Percentiles rank a stretch among this genome's conserved stretches.
These are phyloP conservation scores for Caenorhabditis parvicauda DNA, from an alignment of 2,888 invertebrate species.

Conservation along the genomic window DNA sequence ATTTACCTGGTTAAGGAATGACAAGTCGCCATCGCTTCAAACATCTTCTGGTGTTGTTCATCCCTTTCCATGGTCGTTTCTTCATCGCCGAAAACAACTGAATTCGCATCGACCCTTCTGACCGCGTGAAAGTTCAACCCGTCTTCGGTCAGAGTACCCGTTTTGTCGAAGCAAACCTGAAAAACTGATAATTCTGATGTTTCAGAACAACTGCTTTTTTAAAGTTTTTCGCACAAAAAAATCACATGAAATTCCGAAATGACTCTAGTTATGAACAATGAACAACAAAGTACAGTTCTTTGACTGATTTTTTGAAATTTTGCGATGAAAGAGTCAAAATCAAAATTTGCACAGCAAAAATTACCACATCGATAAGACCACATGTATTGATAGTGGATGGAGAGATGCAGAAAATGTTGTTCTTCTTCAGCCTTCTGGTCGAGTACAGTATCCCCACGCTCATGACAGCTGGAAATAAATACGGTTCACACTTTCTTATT, in stretches of 20 bases:
- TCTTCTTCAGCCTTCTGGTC: constrained; percentile 65
- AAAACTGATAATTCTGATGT: too few species aligned
- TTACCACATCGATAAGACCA: constrained; percentile 65
- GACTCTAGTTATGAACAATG: too few species aligned
- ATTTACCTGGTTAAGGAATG: constrained; percentile 44
- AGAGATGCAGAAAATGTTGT: constrained; percentile 67
- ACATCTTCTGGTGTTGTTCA: constrained; percentile 37
- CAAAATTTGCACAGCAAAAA: neutral
- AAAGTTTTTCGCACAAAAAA: too few species aligned
- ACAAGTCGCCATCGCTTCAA: constrained; percentile 57
- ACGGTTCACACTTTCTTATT: neutral
- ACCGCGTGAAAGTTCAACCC: constrained; percentile 59
- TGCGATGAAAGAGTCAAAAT: neutral
- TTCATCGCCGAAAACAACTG: constrained; percentile 37
- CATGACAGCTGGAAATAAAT: constrained; percentile 66
- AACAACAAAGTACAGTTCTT: neutral
- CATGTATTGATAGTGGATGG: constrained; percentile 67
- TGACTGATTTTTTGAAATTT: neutral
- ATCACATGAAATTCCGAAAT: too few species aligned
- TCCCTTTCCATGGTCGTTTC: constrained; percentile 33
- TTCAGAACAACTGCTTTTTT: too few species aligned
- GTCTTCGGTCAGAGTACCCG: constrained; percentile 63
- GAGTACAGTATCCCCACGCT: constrained; percentile 67
- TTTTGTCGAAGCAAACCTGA: constrained; percentile 67
- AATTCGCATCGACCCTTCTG: constrained; percentile 17